Conservation (phyloP, 2,888 invertebrate genomes). For the Prosapia bicincta region DNA sequence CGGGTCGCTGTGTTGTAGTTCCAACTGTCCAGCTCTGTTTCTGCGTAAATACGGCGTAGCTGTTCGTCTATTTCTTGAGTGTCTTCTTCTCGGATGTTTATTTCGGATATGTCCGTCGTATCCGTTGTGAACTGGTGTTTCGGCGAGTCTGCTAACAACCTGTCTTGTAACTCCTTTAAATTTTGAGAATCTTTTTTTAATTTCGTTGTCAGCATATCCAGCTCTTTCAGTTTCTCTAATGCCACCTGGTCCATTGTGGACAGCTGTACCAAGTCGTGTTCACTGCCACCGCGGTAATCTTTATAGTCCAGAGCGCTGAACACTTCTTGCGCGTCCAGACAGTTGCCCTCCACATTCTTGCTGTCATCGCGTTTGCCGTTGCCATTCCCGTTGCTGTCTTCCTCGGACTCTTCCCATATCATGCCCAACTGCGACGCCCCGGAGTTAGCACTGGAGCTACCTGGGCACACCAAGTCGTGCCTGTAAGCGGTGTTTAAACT, state of each 20-base stretch:
- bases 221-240: constrained; percentile 72
- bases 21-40: constrained; percentile 62
- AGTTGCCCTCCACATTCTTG: constrained; percentile 51
- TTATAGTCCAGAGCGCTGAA: constrained; percentile 76
- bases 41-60: constrained; percentile 63
- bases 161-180: constrained; percentile 68
- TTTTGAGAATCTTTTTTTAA: constrained; percentile 75
- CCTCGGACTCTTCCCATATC: constrained; percentile 85
- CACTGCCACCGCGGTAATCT: constrained; percentile 72
- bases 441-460: constrained; percentile 54
- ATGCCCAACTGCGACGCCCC: constrained; percentile 74
- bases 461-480: constrained; percentile 61
- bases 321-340: constrained; percentile 55
- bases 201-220: constrained; percentile 72
- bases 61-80: constrained; percentile 66
- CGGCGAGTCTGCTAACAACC: constrained; percentile 50
- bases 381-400: constrained; percentile 55
- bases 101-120: constrained; percentile 28
- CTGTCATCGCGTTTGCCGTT: constrained; percentile 40
- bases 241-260: constrained; percentile 74
- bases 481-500: constrained; percentile 85
- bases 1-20: constrained; percentile 42
- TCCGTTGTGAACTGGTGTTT: constrained; percentile 31
- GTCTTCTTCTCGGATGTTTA: constrained; percentile 54
- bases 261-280: constrained; percentile 71